Evolutionary conservation across 2,888 invertebrate genomes (phyloP).

Genomic region (Sthenelais limicola): DNA sequence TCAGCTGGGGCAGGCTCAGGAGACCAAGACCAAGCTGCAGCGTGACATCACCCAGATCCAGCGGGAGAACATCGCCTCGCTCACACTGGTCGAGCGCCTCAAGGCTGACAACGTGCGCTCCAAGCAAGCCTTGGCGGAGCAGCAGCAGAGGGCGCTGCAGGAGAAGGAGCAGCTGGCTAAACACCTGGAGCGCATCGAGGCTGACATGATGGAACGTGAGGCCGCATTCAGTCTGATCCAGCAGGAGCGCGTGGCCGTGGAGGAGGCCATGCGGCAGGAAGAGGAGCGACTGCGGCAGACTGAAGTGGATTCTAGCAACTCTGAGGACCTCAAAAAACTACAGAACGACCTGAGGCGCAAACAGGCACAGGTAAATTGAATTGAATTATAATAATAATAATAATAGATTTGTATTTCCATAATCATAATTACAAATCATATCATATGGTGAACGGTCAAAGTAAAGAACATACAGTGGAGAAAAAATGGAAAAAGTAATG

Average conservation of each 20-base stretch:
- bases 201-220: constrained; percentile 74
- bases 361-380: constrained; percentile 64
- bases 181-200: constrained; percentile 73
- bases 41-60: constrained; percentile 56
- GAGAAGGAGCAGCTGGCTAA: constrained; percentile 73
- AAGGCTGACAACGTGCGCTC: constrained; percentile 70
- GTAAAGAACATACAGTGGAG: too few relatives aligned
- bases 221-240: constrained; percentile 72
- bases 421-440: too few relatives aligned
- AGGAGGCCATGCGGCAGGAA: constrained; percentile 58
- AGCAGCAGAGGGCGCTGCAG: constrained; percentile 71
- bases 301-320: background rate
- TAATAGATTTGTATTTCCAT: too few relatives aligned
- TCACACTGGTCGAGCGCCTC: constrained; percentile 68
- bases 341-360: constrained; percentile 68
- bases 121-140: constrained; percentile 68
- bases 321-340: constrained; percentile 68
- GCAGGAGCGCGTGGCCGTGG: constrained; percentile 65
- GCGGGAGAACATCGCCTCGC: constrained; percentile 4
- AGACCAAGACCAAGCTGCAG: constrained; percentile 69
- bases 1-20: constrained; percentile 72
- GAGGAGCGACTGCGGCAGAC: constrained; percentile 19
- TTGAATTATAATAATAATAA: too few relatives aligned
- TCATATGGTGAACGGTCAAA: too few relatives aligned
- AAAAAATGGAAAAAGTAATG: too few relatives aligned